Evolutionary conservation across 2,888 invertebrate genomes (phyloP).

Genomic region (Scaeva pyrastri): DNA sequence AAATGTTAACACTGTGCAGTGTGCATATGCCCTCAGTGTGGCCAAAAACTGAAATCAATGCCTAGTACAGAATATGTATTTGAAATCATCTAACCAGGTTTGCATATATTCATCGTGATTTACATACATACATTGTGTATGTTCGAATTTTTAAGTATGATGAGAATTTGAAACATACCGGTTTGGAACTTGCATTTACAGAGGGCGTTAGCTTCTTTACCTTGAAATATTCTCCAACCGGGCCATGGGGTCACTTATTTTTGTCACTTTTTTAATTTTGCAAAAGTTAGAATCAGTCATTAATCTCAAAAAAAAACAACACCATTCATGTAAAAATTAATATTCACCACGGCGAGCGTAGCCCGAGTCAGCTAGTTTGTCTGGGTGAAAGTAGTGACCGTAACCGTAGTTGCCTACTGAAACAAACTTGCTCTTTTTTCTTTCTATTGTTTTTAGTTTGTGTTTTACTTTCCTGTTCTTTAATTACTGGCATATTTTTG

Average conservation of each 20-base stretch:
- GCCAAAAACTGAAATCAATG: background rate
- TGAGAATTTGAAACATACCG: no score
- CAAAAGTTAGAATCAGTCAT: background rate
- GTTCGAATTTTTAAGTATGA: no score
- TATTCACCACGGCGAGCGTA: constrained; percentile 1
- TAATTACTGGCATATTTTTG: constrained; percentile 5
- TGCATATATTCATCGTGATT: no score
- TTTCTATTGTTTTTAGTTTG: background rate
- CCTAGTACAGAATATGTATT: no score
- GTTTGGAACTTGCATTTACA: background rate
- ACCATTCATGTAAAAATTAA: constrained; percentile 10
- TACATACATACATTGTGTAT: no score
- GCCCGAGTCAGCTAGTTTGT: background rate
- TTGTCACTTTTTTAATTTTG: background rate
- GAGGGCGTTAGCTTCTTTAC: background rate
- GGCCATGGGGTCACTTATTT: background rate
- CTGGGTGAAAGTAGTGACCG: constrained; percentile 23
- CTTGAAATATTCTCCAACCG: background rate
- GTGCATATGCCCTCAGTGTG: background rate
- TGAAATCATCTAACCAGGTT: no score
- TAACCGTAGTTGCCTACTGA: constrained; percentile 21
- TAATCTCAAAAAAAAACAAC: background rate
- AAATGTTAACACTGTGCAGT: background rate
- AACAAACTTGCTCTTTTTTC: background rate
- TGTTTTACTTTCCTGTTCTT: constrained; percentile 4